Evolutionary conservation across 2,797 vertebrate genomes (phyloP), one percentile per base, ranked within the genome.

Genomic region (Macroramphosus scolopax): DNA sequence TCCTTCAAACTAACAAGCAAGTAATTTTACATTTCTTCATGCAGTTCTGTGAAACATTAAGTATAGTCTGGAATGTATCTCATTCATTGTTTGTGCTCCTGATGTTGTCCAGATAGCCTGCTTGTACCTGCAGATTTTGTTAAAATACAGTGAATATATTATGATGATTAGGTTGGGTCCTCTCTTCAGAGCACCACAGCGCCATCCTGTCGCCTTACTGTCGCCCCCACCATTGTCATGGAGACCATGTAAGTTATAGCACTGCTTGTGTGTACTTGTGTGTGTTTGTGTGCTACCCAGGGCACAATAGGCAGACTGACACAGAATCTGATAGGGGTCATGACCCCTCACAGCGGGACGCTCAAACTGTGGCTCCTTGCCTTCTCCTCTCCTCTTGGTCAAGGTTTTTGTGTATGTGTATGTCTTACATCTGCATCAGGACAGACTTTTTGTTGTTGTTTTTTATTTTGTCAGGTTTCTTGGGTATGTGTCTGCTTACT

Each of bases 301-400:
- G 82, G 87, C 88, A 94, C 91, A 93, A 95, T 93, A 91, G 92
- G 89, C 91, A 91, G 91, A 92, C 92, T 97, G 95, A 96, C 95
- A 96, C 92, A 91, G 92, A 97, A 94, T 95, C 94, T 97, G 96
- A 96, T 96, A 94, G 94, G 93, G 93, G 94, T 93, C 89, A 86
- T 89, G 87, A 92, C 94, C 92, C 90, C 88, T 89, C 92, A 87
- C 89, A 86, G 88, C 77, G 34, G 87, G 89, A 73, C 37, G 46
- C 70, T 77, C 60, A 79, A 83, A 86, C 80, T 75, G 69, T 88
- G 91, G 90, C 93, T 95, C 84, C 77, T 74, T 67, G 70, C 62
- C 58, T 75, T 81, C 72, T 73, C 68, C 76, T 82, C 75, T 80
- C 55, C 42, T 77, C 92, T 91, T 90, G 92, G 90, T 93, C 90